phyloP scores from a whole-genome alignment of 2,888 invertebrate species.

The Heteromyza rotundicornis region DNA sequence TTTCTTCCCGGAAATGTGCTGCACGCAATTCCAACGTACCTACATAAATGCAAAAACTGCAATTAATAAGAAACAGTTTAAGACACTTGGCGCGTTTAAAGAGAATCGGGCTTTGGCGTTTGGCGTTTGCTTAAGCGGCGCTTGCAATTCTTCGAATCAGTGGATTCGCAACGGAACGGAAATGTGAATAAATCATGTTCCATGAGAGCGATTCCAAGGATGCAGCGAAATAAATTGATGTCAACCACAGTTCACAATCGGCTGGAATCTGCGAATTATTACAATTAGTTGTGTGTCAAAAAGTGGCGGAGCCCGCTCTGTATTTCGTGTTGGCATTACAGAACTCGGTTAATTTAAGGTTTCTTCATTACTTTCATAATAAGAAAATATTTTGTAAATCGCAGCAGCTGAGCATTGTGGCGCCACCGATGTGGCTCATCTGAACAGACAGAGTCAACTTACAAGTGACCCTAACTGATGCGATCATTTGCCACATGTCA shows the following conservation, averaged over 20 bases:
- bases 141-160: constrained; percentile 58
- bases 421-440: too few species aligned
- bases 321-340: not conserved
- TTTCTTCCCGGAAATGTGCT: constrained; percentile 60
- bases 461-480: too few species aligned
- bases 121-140: constrained; percentile 57
- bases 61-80: constrained; percentile 40
- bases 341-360: too few species aligned
- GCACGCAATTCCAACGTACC: constrained; percentile 47
- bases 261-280: not conserved
- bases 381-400: too few species aligned
- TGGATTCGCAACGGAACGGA: constrained; percentile 57
- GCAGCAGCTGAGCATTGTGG: too few species aligned
- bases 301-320: too few species aligned
- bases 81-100: constrained; percentile 25
- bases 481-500: too few species aligned
- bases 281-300: constrained; percentile 8
- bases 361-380: too few species aligned
- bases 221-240: constrained; percentile 23
- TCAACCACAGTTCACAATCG: not conserved
- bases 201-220: constrained; percentile 21
- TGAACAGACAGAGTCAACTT: too few species aligned
- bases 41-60: constrained; percentile 45
- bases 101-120: too few species aligned
- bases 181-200: constrained; percentile 57